phyloP scores from a whole-genome alignment of 2,797 vertebrate species.

The Gorsachius magnificus region DNA sequence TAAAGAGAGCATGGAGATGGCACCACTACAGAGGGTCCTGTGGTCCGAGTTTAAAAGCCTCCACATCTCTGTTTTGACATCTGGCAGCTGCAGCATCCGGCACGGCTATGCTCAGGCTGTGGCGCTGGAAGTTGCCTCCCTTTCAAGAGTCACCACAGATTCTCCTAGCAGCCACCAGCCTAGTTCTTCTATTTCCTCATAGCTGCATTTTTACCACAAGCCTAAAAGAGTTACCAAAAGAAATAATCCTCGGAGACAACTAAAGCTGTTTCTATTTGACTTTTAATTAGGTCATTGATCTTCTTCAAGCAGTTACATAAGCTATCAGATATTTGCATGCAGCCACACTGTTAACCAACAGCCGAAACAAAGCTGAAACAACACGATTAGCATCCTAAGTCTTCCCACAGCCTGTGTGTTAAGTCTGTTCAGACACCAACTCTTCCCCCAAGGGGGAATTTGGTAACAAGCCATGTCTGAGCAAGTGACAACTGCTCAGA shows the following conservation, averaged over 20 bases:
- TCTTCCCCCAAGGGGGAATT: not conserved
- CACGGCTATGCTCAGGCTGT: not conserved
- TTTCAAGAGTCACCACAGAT: not conserved
- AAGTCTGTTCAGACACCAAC: not conserved
- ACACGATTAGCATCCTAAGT: not conserved
- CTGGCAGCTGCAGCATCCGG: not conserved
- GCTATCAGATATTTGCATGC: constrained; percentile 29
- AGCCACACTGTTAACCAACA: constrained; percentile 34
- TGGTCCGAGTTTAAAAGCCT: not conserved
- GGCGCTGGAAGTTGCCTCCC: not conserved
- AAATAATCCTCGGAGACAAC: not conserved
- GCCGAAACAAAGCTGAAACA: constrained; percentile 1
- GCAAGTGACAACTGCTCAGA: not conserved
- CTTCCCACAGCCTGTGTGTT: not conserved
- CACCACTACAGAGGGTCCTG: not conserved
- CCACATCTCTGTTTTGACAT: not conserved
- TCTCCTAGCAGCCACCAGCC: not conserved
- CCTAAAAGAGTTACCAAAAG: not conserved
- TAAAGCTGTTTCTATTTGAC: constrained; percentile 23
- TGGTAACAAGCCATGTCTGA: not conserved
- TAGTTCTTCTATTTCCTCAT: not conserved
- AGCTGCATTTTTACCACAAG: not conserved
- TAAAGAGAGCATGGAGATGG: not conserved
- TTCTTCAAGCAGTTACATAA: constrained; percentile 19
- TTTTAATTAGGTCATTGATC: constrained; percentile 50